Percentiles rank a stretch among this genome's conserved stretches.
These are phyloP conservation scores for Asbolus verrucosus DNA, from an alignment of 1,140 invertebrate species.

Conservation along the genomic window DNA sequence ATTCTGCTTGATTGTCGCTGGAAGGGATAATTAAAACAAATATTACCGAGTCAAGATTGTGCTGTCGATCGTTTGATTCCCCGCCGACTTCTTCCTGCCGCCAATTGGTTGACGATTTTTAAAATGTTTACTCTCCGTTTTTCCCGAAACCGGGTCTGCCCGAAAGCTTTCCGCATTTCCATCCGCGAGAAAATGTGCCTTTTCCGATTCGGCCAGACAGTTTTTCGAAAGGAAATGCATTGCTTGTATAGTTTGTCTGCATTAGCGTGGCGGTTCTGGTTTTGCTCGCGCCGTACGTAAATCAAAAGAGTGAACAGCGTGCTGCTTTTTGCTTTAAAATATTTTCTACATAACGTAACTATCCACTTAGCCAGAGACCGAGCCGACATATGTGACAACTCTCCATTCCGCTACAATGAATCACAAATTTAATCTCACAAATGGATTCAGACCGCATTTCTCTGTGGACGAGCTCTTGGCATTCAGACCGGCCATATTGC, in stretches of 20 bases:
- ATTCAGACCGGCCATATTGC: constrained; percentile 61
- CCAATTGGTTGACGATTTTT: too few species aligned
- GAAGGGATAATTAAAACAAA: too few species aligned
- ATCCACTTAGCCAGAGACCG: constrained; percentile 66
- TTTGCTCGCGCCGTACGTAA: constrained; percentile 54
- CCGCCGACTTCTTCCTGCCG: too few species aligned
- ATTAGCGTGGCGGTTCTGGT: constrained; percentile 34
- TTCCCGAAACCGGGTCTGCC: too few species aligned
- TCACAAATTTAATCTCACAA: constrained; percentile 69
- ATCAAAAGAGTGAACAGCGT: constrained; percentile 52
- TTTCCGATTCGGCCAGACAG: not conserved
- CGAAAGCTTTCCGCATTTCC: too few species aligned
- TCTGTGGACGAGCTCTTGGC: constrained; percentile 30
- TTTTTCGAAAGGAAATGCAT: constrained; percentile 33
- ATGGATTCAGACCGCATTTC: constrained; percentile 66
- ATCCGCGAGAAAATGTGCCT: too few species aligned
- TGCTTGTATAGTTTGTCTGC: constrained; percentile 33
- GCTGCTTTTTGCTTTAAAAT: constrained; percentile 63
- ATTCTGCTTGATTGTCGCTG: too few species aligned
- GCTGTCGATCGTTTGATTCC: too few species aligned
- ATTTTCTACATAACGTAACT: constrained; percentile 64
- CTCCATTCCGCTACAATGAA: constrained; percentile 68
- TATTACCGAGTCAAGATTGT: too few species aligned
- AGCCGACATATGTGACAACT: constrained; percentile 69
- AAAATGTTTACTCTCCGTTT: too few species aligned